Percentiles rank a stretch among this genome's conserved stretches.
Conservation (phyloP, 1,140 invertebrate genomes). For the Drosophila lacteicornis region DNA sequence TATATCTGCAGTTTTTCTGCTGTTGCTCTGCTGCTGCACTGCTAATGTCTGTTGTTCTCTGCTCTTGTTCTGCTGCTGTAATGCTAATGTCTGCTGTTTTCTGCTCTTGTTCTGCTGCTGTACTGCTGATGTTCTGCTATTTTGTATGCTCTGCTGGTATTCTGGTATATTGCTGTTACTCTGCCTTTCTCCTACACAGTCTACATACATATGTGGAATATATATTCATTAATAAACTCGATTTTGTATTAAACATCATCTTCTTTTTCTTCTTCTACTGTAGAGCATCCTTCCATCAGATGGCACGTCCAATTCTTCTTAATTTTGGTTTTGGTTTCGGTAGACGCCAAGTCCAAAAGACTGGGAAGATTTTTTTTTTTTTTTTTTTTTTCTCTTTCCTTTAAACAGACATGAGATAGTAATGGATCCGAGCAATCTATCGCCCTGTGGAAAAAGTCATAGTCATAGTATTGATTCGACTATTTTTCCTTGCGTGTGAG, state of each 20-base stretch:
- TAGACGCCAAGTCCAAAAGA: slow-evolving; percentile 1
- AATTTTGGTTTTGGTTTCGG: background rate
- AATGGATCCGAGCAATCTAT: slow-evolving; percentile 3
- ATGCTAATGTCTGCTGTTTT: too few relatives aligned
- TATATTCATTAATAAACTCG: too few relatives aligned
- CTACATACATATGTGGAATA: too few relatives aligned
- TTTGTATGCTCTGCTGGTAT: too few relatives aligned
- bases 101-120: too few relatives aligned
- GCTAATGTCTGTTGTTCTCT: too few relatives aligned
- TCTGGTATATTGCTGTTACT: too few relatives aligned
- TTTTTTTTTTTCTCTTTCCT: background rate
- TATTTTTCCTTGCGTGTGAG: slow-evolving; percentile 8
- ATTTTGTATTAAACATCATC: background rate
- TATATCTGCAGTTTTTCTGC: too few relatives aligned
- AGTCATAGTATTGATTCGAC: slow-evolving; percentile 2
- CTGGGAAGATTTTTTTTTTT: background rate
- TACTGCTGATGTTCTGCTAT: too few relatives aligned
- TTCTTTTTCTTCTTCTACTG: slow-evolving; percentile 15
- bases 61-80: too few relatives aligned
- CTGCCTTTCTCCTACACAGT: too few relatives aligned
- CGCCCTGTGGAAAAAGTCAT: background rate
- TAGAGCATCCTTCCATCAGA: background rate
- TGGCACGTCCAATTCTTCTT: slow-evolving; percentile 2
- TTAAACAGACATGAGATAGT: slow-evolving; percentile 3
- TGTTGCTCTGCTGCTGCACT: too few relatives aligned